Evolutionary conservation across 1,140 invertebrate genomes (phyloP).

Genomic region (Hypothenemus hampei): DNA sequence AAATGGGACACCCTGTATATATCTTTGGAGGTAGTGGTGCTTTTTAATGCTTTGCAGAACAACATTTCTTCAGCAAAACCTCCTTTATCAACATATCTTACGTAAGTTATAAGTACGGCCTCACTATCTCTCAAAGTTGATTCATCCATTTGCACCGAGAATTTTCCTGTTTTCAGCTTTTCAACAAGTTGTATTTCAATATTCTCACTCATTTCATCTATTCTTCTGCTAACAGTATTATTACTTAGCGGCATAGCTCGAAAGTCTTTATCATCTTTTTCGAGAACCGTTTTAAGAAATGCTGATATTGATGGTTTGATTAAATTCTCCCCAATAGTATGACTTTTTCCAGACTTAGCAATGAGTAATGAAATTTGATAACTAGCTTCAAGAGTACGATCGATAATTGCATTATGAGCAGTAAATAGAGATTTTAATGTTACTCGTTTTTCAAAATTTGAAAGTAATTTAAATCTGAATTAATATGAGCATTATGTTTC

Average conservation of each 20-base stretch:
- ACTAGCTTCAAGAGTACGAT: slow-evolving; percentile 26
- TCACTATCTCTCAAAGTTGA: slow-evolving; percentile 32
- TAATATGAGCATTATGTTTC: slow-evolving; percentile 27
- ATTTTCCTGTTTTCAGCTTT: no score
- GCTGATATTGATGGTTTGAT: slow-evolving; percentile 26
- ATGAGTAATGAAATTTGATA: slow-evolving; percentile 27
- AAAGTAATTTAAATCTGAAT: slow-evolving; percentile 32
- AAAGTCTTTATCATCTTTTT: slow-evolving; percentile 27
- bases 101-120: slow-evolving; percentile 31
- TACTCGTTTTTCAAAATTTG: slow-evolving; percentile 26
- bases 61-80: slow-evolving; percentile 33
- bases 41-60: slow-evolving; percentile 37
- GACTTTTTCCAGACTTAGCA: slow-evolving; percentile 23
- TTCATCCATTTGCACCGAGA: slow-evolving; percentile 34
- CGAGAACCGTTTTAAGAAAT: slow-evolving; percentile 35
- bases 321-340: slow-evolving; percentile 22
- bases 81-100: slow-evolving; percentile 32
- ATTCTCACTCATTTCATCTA: slow-evolving; percentile 33
- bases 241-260: slow-evolving; percentile 33
- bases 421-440: slow-evolving; percentile 31
- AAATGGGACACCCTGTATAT: no score
- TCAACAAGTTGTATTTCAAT: no score
- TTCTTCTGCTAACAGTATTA: slow-evolving; percentile 34
- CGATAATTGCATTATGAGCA: slow-evolving; percentile 28
- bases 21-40: slow-evolving; percentile 33